Base-by-base conservation (phyloP, 2,888 invertebrate species). In the Empis livida region DNA sequence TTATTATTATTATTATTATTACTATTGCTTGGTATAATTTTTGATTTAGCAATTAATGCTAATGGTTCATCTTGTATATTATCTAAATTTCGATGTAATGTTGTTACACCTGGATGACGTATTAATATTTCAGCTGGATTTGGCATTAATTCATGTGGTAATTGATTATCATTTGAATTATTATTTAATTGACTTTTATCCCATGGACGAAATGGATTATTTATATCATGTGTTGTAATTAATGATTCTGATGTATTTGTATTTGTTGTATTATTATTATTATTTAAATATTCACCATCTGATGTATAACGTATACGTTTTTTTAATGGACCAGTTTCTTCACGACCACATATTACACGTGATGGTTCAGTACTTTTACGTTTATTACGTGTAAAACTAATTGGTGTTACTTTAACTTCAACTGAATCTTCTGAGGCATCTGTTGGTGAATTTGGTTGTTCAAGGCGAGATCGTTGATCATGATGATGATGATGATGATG, bases 361-460 rank as follows among this genome's bases (percentile, higher is more conserved):
- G 76, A 70, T 1, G 85, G 79, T 51, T 82, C 81, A 16, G 77
- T 74, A 49, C 79, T 72, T 63, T 84, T 84, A 49, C 83, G 69
- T 62, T 84, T 83, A 60, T 79, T 79, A 53, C 75, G 67, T 10
- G 61, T 55, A 38, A 64, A 62, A 0, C 69, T 68, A 48, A 78
- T 77, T 20, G 79, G 73, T 23, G 72, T 73, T 10, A 78, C 73
- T 59, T 78, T 78, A 4, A 79, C 77, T 59, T 80, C 79, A 9
- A 78, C 74, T 47, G 79, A 78, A 61, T 80, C 80, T 56, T 81
- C 81, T 47, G 78, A 79, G 47, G 74, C 74, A 57, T 75, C 77
- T 10, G 77, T 78, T 23, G 79, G 77, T 23, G 27, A 41, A 41
- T 27, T 23, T 14, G 23, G 41, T 10, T 41, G 17, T 17, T 39